A percentile compares a stretch with the other conserved stretches of the same genome.
Conservation (phyloP, 2,888 invertebrate genomes). For the Amiota mariae region DNA sequence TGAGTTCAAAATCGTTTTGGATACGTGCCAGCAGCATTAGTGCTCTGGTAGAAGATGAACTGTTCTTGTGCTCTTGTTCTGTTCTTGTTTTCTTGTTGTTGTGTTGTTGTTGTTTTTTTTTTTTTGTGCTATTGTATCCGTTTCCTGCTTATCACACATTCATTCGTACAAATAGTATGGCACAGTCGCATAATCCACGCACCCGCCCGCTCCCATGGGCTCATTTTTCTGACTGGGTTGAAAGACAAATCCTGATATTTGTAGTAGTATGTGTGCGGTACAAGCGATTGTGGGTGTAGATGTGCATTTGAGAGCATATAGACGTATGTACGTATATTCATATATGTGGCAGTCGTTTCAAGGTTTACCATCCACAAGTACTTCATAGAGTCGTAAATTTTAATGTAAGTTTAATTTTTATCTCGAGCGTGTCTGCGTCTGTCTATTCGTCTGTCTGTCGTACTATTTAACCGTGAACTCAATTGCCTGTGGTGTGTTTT, state of each 20-base stretch:
- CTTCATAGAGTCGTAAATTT: slow-evolving; percentile 67
- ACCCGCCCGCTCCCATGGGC: slow-evolving; percentile 13
- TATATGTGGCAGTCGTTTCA: slow-evolving; percentile 14
- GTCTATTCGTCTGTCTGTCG: slow-evolving; percentile 37
- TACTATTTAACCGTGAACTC: slow-evolving; percentile 43
- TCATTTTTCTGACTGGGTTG: slow-evolving; percentile 1
- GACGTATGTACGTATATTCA: too few species aligned
- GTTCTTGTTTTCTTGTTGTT: slow-evolving; percentile 13
- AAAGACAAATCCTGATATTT: neutral
- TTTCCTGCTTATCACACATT: slow-evolving; percentile 26
- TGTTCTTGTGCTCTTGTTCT: neutral
- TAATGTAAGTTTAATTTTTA: slow-evolving; percentile 67
- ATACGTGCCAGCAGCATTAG: slow-evolving; percentile 26
- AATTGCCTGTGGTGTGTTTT: slow-evolving; percentile 48
- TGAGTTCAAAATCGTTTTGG: slow-evolving; percentile 24
- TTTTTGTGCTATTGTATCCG: slow-evolving; percentile 13
- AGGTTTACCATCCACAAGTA: slow-evolving; percentile 30
- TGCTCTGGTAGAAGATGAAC: neutral
- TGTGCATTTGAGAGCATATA: neutral
- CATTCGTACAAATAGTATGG: neutral
- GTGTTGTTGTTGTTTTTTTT: neutral
- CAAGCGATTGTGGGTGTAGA: neutral
- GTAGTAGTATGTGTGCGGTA: neutral
- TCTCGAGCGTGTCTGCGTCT: slow-evolving; percentile 42
- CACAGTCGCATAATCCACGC: slow-evolving; percentile 15